Conservation (phyloP, 1,140 invertebrate species). For the Bombus waltoni region DNA sequence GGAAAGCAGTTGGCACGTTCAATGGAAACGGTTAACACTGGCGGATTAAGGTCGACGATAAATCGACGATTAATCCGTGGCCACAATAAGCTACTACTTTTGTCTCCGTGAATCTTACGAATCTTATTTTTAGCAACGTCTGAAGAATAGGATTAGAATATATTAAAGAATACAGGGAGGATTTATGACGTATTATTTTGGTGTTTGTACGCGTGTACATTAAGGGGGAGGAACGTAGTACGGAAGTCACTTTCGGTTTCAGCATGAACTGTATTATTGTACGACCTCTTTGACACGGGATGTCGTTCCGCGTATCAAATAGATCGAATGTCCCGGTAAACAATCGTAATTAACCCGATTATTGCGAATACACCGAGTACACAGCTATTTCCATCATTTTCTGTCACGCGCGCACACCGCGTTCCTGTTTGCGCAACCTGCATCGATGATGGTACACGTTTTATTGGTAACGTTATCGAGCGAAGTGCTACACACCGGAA, state of each 20-base stretch:
- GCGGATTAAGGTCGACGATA: neutral
- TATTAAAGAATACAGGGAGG: no score
- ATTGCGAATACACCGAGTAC: neutral
- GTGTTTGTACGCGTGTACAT: neutral
- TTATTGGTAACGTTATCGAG: neutral
- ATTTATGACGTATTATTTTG: neutral
- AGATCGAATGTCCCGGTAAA: neutral
- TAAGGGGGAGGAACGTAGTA: neutral
- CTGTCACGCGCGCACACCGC: neutral
- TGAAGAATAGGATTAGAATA: neutral
- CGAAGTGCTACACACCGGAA: neutral
- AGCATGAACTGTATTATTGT: neutral
- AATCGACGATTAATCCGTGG: neutral
- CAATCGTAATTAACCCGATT: constrained; percentile 15
- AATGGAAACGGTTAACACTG: neutral
- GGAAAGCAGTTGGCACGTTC: neutral
- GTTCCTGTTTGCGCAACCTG: neutral
- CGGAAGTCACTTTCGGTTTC: neutral
- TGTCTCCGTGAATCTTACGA: no score
- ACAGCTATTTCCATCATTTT: constrained; percentile 1
- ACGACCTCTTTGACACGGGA: neutral
- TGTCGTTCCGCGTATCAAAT: constrained; percentile 2
- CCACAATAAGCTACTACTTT: neutral
- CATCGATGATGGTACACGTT: neutral
- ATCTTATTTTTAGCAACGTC: neutral